Percentiles rank a stretch among this genome's conserved stretches.
Conservation (phyloP, 1,140 invertebrate species). For the Aleiodes sp. region DNA sequence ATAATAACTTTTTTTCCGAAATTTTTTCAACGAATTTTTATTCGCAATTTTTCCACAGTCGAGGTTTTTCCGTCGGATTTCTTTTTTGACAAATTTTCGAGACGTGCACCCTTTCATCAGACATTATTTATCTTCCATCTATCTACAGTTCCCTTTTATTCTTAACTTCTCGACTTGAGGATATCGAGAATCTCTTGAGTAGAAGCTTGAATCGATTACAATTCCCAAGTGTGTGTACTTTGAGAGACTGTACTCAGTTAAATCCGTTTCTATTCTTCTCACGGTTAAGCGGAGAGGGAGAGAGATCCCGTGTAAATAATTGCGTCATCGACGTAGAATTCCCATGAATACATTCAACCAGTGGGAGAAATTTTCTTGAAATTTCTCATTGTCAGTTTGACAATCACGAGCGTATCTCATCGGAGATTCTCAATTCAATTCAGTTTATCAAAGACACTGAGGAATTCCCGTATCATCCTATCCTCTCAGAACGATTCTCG, state of each 20-base stretch:
- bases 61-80: no score
- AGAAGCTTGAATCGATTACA: background rate
- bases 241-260: constrained; percentile 9
- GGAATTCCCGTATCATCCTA: no score
- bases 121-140: background rate
- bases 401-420: background rate
- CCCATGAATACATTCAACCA: background rate
- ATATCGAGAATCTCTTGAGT: background rate
- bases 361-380: background rate
- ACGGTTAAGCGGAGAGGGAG: no score
- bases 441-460: background rate
- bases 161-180: no score
- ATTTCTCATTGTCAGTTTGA: constrained; percentile 12
- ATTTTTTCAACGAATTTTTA: no score
- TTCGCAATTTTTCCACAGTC: no score
- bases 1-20: no score
- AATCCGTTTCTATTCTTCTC: constrained; percentile 10
- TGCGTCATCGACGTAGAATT: constrained; percentile 1
- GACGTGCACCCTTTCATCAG: no score
- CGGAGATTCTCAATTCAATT: background rate
- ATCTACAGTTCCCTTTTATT: no score
- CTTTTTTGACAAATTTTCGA: no score
- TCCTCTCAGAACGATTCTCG: no score
- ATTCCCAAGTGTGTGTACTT: background rate
- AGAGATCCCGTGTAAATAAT: background rate